These are phyloP conservation scores for Cheilosia vulpina DNA, from an alignment of 2,888 invertebrate genomes.

Conservation along the genomic window DNA sequence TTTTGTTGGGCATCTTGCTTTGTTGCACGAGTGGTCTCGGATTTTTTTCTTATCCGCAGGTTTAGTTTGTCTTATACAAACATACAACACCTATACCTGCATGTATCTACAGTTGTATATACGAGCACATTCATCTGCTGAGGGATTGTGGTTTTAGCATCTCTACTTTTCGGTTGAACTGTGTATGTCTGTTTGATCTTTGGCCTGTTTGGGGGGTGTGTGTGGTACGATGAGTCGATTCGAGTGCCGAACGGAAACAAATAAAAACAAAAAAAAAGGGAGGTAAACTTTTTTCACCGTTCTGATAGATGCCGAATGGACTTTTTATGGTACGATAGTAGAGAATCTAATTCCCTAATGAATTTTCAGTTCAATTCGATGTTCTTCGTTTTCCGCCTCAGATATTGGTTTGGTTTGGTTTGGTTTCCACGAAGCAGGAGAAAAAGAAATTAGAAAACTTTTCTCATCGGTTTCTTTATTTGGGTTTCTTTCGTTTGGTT, in stretches of 20 bases:
- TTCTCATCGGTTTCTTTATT: conserved; percentile 72
- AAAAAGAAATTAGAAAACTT: conserved; percentile 70
- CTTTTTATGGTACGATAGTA: conserved; percentile 50
- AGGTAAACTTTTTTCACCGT: conserved; percentile 48
- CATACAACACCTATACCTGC: conserved; percentile 6
- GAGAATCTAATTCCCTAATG: conserved; percentile 72
- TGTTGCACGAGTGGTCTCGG: conserved; percentile 64
- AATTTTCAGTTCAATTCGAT: conserved; percentile 71
- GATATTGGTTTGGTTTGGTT: conserved; percentile 52
- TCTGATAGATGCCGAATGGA: conserved; percentile 60
- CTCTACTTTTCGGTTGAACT: conserved; percentile 15
- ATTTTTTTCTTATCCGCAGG: not conserved
- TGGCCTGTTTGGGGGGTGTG: conserved; percentile 16
- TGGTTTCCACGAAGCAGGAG: conserved; percentile 35
- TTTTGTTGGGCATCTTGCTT: conserved; percentile 63
- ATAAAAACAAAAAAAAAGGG: conserved; percentile 20
- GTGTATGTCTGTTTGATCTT: conserved; percentile 45
- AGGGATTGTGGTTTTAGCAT: conserved; percentile 53
- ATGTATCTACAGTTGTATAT: conserved; percentile 60
- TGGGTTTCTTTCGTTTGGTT: conserved; percentile 38
- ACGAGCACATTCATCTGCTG: conserved; percentile 6
- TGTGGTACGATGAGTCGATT: conserved; percentile 20
- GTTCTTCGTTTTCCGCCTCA: conserved; percentile 27
- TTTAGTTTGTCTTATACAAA: conserved; percentile 2
- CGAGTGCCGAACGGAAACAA: conserved; percentile 8